Percentiles rank a stretch among this genome's conserved stretches.
Conservation (phyloP, 2,797 vertebrate genomes). For the Coregonus sp. region DNA sequence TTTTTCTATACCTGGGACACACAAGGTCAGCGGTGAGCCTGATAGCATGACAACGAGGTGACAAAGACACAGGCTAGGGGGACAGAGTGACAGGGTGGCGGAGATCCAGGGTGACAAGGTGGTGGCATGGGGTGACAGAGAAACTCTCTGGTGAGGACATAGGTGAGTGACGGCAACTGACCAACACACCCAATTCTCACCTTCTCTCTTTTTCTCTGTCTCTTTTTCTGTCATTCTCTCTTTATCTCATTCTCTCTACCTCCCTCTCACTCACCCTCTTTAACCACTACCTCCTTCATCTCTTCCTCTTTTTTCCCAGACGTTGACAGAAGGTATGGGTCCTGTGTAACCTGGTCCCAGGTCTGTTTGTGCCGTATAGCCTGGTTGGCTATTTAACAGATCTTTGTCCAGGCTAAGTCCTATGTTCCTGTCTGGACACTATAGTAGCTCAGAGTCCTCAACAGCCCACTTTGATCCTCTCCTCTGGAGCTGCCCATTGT, state of each 20-base stretch:
- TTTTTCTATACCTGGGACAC: slow-evolving; percentile 33
- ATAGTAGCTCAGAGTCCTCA: background rate
- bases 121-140: slow-evolving; percentile 76
- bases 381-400: background rate
- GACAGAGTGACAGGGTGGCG: slow-evolving; percentile 40
- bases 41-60: slow-evolving; percentile 66
- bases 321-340: slow-evolving; percentile 47
- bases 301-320: slow-evolving; percentile 49
- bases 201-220: background rate
- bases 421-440: background rate
- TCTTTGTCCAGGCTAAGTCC: background rate
- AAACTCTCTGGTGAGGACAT: slow-evolving; percentile 69
- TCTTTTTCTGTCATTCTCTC: slow-evolving; percentile 4
- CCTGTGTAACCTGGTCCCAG: slow-evolving; percentile 6
- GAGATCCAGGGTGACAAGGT: slow-evolving; percentile 68
- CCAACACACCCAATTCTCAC: slow-evolving; percentile 52
- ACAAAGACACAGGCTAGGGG: slow-evolving; percentile 58
- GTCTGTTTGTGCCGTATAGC: background rate
- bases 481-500: slow-evolving; percentile 18
- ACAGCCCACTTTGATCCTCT: slow-evolving; percentile 28
- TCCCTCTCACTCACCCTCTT: slow-evolving; percentile 47
- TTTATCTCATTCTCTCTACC: slow-evolving; percentile 14
- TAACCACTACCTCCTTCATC: slow-evolving; percentile 45
- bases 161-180: slow-evolving; percentile 72
- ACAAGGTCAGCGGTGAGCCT: slow-evolving; percentile 64